Evolutionary conservation across 2,797 vertebrate genomes (phyloP), one percentile per base, ranked within the genome.

Genomic region (Antennarius maculatus): DNA sequence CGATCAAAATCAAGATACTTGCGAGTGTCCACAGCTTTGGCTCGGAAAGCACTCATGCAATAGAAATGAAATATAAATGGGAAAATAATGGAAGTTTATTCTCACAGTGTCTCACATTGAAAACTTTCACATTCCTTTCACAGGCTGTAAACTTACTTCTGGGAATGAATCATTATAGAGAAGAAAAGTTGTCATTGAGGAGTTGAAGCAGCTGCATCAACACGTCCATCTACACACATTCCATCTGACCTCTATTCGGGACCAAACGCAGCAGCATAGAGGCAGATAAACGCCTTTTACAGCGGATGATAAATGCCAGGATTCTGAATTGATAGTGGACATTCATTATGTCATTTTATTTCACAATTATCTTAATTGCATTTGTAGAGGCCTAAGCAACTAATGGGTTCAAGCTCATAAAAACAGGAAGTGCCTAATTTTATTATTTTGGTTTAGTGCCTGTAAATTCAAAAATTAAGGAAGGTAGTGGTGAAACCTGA

Each of bases 341-440:
- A 86, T 88, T 86, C 79, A 91, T 91, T 88, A 89, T 71, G 71
- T 79, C 80, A 77, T 77, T 91, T 92, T 88, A 89, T 73, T 69
- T 80, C 77, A 77, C 84, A 88, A 88, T 90, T 85, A 86, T 66
- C 60, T 86, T 86, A 87, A 89, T 86, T 86, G 67, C 70, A 79
- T 80, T 88, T 76, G 74, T 71, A 80, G 60, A 77, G 73, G 31
- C 52, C 48, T 31, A 66, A 56, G 56, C 83, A 69, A 84, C 67
- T 88, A 89, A 88, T 86, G 77, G 76, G 60, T 71, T 83, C 70
- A 74, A 49, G 7, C 41, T 71, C 53, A 67, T 72, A 69, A 77
- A 51, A 49, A 51, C 13, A 27, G 15, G 14, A 42, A 42, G 39
- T 42, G 42, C 42, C 13, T 43, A 43, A 39, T 39, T 39, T 39